Evolutionary conservation across 2,797 vertebrate genomes (phyloP).

Genomic region (Valencia hispanica): DNA sequence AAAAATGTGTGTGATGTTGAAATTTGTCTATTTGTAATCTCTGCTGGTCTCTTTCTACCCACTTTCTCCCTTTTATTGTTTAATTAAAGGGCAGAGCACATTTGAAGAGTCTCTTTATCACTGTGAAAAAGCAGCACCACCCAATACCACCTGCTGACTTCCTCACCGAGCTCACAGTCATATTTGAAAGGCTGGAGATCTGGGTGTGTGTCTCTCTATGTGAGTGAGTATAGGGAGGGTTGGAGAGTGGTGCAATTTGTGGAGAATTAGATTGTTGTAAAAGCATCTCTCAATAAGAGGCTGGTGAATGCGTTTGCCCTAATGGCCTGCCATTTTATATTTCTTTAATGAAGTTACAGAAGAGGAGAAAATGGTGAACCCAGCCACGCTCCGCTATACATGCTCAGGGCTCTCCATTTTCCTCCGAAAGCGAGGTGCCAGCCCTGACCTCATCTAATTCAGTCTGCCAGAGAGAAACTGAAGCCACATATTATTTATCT

Average conservation of each 20-base stretch:
- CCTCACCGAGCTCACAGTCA: constrained; percentile 47
- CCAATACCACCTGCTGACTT: constrained; percentile 61
- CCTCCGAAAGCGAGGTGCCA: constrained; percentile 34
- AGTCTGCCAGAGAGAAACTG: constrained; percentile 45
- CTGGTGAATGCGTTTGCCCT: constrained; percentile 72
- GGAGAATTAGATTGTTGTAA: constrained; percentile 82
- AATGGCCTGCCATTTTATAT: constrained; percentile 83
- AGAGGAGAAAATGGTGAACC: constrained; percentile 67
- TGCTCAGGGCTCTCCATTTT: constrained; percentile 42
- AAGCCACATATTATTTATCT: constrained; percentile 48
- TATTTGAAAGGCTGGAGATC: constrained; percentile 49
- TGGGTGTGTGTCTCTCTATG: constrained; percentile 20
- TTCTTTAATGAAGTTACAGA: constrained; percentile 82
- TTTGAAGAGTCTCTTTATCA: constrained; percentile 71
- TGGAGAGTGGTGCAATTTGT: constrained; percentile 62
- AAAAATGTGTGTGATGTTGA: constrained; percentile 48
- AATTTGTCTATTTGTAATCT: constrained; percentile 51
- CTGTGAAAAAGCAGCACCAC: constrained; percentile 59
- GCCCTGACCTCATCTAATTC: constrained; percentile 60
- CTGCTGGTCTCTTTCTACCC: constrained; percentile 29
- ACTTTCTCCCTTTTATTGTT: constrained; percentile 40
- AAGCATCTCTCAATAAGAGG: constrained; percentile 81
- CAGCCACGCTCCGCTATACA: constrained; percentile 33
- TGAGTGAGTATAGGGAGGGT: constrained; percentile 29
- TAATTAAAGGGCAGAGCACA: constrained; percentile 61